A percentile compares a stretch with the other conserved stretches of the same genome.
Conservation (phyloP, 2,113 vertebrate species). For the Budorcas taxicolor region DNA sequence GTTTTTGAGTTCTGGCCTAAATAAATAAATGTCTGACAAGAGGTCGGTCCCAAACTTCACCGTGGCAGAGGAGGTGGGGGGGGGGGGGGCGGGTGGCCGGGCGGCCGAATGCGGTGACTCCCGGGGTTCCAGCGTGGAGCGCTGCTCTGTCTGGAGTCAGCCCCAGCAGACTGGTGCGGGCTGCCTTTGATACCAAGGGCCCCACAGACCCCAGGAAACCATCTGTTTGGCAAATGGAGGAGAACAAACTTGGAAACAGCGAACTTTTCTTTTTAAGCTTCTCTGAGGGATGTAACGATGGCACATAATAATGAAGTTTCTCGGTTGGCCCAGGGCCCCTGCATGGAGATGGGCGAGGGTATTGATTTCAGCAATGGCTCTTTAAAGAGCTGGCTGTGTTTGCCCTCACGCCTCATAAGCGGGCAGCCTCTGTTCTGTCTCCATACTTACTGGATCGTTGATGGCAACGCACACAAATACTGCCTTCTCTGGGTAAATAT, state of each 20-base stretch:
- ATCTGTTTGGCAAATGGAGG: neutral
- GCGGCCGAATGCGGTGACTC: neutral
- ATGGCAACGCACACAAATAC: slow-evolving; percentile 13
- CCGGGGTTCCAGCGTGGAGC: neutral
- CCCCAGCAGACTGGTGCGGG: fast-evolving
- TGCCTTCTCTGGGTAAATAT: slow-evolving; percentile 55
- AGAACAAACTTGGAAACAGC: neutral
- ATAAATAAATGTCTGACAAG: neutral
- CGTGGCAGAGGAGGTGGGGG: neutral
- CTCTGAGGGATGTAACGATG: neutral
- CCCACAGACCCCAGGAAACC: neutral
- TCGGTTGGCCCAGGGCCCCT: neutral
- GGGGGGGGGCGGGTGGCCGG: neutral
- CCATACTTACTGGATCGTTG: slow-evolving; percentile 8
- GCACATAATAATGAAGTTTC: slow-evolving; percentile 1
- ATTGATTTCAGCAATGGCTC: slow-evolving; percentile 36
- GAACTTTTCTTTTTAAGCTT: neutral
- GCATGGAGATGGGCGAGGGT: neutral
- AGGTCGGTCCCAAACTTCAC: neutral
- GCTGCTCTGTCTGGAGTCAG: fast-evolving
- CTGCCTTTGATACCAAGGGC: neutral
- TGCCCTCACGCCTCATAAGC: slow-evolving; percentile 32
- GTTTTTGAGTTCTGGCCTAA: neutral
- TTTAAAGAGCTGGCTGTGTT: slow-evolving; percentile 50
- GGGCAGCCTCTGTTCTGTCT: slow-evolving; percentile 24